Evolutionary conservation across 2,888 invertebrate genomes (phyloP), one percentile per base, ranked within the genome.

Genomic region (Dione juno): DNA sequence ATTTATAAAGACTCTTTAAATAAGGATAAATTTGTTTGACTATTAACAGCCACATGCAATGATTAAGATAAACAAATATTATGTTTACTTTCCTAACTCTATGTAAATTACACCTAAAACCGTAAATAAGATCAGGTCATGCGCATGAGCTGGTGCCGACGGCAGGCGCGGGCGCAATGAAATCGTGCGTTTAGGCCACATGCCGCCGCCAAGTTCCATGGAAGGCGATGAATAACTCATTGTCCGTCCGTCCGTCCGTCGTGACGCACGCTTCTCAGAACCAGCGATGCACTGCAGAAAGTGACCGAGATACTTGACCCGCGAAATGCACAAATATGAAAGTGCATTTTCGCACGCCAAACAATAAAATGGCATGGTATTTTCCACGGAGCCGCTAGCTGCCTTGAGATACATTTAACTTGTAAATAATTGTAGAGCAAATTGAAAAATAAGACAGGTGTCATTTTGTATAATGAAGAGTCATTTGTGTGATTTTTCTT

Each of bases 171-270:
- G 76, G 77, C 73, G 80, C 81, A 83, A 79, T 82, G 90, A 87
- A 90, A 89, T 91, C 89, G 90, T 90, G 90, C 91, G 89, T 89
- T 86, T 84, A 88, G 87, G 85, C 86, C 89, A 88, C 87, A 88
- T 88, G 91, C 89, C 89, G 82, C 80, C 81, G 89, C 83, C 85
- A 83, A 85, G 83, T 88, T 93, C 89, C 89, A 79, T 81, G 90
- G 92, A 93, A 92, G 84, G 84, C 89, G 86, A 93, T 93, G 93
- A 93, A 93, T 93, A 93, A 93, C 90, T 88, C 93, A 93, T 93
- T 93, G 93, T 93, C 88, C 83, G 88, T 88, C 81, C 86, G 90
- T 88, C 87, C 89, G 88, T 86, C 85, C 86, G 87, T 82, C 86
- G 87, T 92, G 92, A 93, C 93, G 92, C 92, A 91, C 84, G 82